A percentile compares a stretch with the other conserved stretches of the same genome.
phyloP scores from a whole-genome alignment of 2,113 vertebrate species.

The Brachypteracias leptosomus region DNA sequence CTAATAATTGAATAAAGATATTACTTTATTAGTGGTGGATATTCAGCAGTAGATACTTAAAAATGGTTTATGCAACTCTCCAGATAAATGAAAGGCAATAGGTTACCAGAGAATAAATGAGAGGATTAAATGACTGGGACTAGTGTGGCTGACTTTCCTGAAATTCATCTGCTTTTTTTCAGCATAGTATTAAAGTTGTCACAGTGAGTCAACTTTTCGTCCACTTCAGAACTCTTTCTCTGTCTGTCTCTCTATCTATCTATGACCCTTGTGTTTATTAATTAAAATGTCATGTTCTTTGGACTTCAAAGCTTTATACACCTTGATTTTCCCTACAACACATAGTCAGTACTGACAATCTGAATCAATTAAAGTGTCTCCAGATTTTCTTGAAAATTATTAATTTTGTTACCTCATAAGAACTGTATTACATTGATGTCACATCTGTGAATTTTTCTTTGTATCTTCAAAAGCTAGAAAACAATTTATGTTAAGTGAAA shows the following conservation, averaged over 20 bases:
- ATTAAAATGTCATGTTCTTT: neutral
- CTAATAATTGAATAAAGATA: neutral
- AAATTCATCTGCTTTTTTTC: neutral
- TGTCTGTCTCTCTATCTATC: neutral
- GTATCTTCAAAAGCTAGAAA: neutral
- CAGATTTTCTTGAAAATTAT: neutral
- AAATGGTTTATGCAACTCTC: neutral
- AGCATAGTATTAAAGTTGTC: neutral
- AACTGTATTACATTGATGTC: neutral
- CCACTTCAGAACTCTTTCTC: neutral
- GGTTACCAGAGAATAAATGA: neutral
- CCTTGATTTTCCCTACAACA: neutral
- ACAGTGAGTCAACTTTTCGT: neutral
- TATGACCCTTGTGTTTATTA: neutral
- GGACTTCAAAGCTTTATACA: neutral
- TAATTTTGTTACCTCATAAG: neutral
- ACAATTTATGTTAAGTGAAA: neutral
- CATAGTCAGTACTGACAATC: neutral
- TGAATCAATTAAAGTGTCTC: neutral
- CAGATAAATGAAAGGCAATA: neutral
- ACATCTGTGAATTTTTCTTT: neutral
- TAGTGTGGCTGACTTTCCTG: neutral
- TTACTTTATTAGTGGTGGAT: neutral
- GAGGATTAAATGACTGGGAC: neutral
- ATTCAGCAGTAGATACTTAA: neutral